Conservation (phyloP, 1,140 invertebrate genomes). For the Drosophila auraria region DNA sequence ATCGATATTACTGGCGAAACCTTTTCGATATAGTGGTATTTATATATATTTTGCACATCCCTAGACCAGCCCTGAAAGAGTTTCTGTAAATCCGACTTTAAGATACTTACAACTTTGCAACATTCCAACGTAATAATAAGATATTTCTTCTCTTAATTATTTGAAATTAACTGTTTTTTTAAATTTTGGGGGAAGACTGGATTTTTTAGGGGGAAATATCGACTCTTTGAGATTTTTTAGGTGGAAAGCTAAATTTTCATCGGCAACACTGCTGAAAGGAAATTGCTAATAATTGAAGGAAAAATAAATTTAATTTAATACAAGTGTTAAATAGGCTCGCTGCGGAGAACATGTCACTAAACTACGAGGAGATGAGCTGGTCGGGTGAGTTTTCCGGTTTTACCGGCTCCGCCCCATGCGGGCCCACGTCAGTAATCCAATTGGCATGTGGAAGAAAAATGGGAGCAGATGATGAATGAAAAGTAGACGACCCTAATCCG, state of each 20-base stretch:
- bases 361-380: conserved; percentile 86
- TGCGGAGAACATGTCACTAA: conserved; percentile 84
- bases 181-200: too few species aligned
- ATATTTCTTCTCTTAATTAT: too few species aligned
- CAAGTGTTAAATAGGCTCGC: conserved; percentile 8
- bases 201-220: too few species aligned
- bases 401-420: conserved; percentile 1
- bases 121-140: too few species aligned
- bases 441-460: conserved; percentile 21
- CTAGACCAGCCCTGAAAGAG: conserved; percentile 18
- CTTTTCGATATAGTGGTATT: neutral
- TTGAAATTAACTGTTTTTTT: too few species aligned
- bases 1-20: neutral
- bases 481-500: conserved; percentile 18
- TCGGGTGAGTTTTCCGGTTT: conserved; percentile 78
- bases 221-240: too few species aligned
- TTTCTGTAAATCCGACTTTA: too few species aligned
- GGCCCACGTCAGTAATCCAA: conserved; percentile 20
- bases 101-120: too few species aligned
- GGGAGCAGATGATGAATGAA: conserved; percentile 21
- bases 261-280: conserved; percentile 12
- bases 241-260: too few species aligned
- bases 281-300: conserved; percentile 30
- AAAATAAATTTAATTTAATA: conserved; percentile 58
- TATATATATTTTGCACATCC: conserved; percentile 2